phyloP scores from a whole-genome alignment of 2,113 vertebrate genomes.

The Patagioenas fasciata region DNA sequence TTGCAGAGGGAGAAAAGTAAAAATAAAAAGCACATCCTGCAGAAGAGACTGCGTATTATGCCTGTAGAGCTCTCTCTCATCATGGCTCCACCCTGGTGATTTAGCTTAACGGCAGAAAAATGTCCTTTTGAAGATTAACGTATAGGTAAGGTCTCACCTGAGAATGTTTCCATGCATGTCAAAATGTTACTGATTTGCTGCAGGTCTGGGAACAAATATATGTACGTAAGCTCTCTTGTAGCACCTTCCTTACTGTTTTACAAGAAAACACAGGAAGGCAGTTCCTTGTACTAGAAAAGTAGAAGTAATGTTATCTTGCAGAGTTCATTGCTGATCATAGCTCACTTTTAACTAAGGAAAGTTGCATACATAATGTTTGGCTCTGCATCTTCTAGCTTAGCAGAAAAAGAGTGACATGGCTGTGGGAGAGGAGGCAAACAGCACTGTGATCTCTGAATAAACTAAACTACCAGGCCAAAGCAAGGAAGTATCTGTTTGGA shows the following conservation, averaged over 20 bases:
- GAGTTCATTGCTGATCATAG: neutral
- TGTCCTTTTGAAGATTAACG: neutral
- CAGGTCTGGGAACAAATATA: neutral
- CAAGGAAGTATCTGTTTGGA: neutral
- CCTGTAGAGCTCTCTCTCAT: neutral
- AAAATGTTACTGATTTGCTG: neutral
- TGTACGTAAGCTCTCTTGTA: neutral
- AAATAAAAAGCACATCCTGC: neutral
- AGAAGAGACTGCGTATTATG: neutral
- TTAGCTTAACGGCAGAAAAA: neutral
- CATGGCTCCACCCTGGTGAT: neutral
- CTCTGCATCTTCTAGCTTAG: neutral
- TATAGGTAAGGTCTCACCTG: neutral
- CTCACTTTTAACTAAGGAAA: neutral
- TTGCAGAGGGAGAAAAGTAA: neutral
- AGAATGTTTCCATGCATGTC: rapidly evolving
- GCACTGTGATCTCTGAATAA: neutral
- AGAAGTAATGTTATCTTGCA: neutral
- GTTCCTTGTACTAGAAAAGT: neutral
- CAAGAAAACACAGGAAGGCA: neutral
- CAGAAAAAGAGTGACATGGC: neutral
- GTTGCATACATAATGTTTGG: neutral
- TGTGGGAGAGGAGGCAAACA: neutral
- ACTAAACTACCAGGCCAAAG: neutral
- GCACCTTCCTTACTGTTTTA: neutral